These are phyloP conservation scores for Alaudala cheleensis DNA, from an alignment of 2,113 vertebrate genomes.

Conservation along the genomic window DNA sequence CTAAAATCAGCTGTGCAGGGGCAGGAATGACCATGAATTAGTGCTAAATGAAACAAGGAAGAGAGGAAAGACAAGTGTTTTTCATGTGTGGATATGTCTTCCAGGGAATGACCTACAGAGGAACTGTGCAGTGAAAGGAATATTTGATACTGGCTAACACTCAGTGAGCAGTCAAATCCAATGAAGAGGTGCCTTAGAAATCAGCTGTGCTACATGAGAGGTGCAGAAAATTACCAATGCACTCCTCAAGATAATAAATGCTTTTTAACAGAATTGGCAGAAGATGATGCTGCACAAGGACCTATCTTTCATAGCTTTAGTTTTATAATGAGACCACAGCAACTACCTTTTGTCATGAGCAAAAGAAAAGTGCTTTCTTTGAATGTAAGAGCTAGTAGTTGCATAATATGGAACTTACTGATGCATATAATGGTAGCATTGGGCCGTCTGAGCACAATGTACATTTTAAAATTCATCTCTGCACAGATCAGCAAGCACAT, in stretches of 20 bases:
- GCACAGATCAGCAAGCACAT: conserved; percentile 34
- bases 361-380: not conserved
- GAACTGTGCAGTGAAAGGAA: not conserved
- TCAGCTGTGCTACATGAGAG: not conserved
- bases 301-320: not conserved
- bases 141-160: not conserved
- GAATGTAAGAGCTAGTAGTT: conserved; percentile 15
- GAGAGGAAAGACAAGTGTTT: not conserved
- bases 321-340: conserved; percentile 11
- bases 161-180: not conserved
- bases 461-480: conserved; percentile 14
- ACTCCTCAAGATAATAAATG: not conserved
- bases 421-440: conserved; percentile 39
- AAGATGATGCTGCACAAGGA: not conserved
- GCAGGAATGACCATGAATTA: not conserved
- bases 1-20: not conserved
- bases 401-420: conserved; percentile 40
- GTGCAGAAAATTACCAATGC: not conserved
- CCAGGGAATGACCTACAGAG: not conserved
- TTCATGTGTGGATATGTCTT: not conserved
- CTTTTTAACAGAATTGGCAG: not conserved
- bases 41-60: not conserved
- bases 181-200: not conserved
- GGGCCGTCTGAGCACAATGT: not conserved
- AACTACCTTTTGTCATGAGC: not conserved